phyloP scores from a whole-genome alignment of 1,140 invertebrate genomes.

The Agrypnia vestita region DNA sequence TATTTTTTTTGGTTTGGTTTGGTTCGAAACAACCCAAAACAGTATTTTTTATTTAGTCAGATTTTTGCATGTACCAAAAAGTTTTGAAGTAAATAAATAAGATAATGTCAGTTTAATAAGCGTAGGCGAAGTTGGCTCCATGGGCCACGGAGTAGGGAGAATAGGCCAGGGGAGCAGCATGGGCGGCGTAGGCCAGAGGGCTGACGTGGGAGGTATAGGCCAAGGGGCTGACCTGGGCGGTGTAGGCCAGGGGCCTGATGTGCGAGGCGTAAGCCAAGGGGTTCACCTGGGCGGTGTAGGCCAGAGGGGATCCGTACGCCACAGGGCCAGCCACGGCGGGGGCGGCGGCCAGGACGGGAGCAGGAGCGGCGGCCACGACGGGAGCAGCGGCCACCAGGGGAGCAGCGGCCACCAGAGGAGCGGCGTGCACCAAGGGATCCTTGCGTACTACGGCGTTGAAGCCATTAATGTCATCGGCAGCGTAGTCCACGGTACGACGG shows the following conservation, averaged over 20 bases:
- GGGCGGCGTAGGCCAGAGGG: constrained; percentile 44
- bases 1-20: too few relatives aligned
- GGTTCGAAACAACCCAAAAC: too few relatives aligned
- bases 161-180: constrained; percentile 49
- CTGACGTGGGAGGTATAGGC: constrained; percentile 44
- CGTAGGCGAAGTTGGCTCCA: constrained; percentile 49
- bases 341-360: constrained; percentile 73
- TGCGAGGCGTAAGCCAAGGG: constrained; percentile 51
- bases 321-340: constrained; percentile 66
- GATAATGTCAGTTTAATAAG: not conserved
- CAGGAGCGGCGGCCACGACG: constrained; percentile 60
- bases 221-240: constrained; percentile 57
- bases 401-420: constrained; percentile 58
- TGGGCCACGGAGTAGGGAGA: constrained; percentile 52
- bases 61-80: too few relatives aligned
- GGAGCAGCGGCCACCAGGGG: constrained; percentile 50
- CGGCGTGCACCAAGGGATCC: constrained; percentile 53
- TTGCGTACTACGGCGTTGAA: constrained; percentile 61
- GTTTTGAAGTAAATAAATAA: too few relatives aligned
- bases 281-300: constrained; percentile 43
- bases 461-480: constrained; percentile 76
- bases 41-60: too few relatives aligned
- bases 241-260: constrained; percentile 61
- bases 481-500: constrained; percentile 74
- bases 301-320: constrained; percentile 51